These are phyloP conservation scores for Spodoptera litura DNA, from an alignment of 1,140 invertebrate species.

Conservation along the genomic window DNA sequence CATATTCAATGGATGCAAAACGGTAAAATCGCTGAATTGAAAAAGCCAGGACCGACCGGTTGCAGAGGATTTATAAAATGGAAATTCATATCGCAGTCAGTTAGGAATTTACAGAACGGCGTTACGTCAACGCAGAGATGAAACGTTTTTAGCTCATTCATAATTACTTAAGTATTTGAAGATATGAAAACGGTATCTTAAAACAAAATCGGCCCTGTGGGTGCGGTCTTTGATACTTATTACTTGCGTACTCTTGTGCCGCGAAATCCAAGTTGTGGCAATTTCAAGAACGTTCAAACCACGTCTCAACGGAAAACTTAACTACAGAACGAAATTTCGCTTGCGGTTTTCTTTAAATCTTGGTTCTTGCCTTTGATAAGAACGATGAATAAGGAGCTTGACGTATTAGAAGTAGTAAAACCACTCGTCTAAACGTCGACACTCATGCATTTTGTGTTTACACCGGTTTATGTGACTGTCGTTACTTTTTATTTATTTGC, in stretches of 20 bases:
- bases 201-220: background rate
- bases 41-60: conserved; percentile 28
- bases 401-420: background rate
- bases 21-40: conserved; percentile 31
- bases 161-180: no score
- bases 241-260: background rate
- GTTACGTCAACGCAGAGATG: background rate
- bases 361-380: background rate
- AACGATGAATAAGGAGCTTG: background rate
- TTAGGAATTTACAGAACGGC: background rate
- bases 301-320: background rate
- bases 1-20: conserved; percentile 44
- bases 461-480: background rate
- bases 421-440: background rate
- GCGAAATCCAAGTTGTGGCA: conserved; percentile 1
- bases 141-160: background rate
- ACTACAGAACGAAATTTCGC: background rate
- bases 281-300: background rate
- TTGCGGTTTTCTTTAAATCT: background rate
- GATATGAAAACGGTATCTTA: no score
- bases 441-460: background rate
- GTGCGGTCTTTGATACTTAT: background rate
- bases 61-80: conserved; percentile 7
- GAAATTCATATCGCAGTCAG: background rate
- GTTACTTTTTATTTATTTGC: conserved; percentile 1